phyloP scores from a whole-genome alignment of 2,888 invertebrate species.

The Trypoxylon attenuatum region DNA sequence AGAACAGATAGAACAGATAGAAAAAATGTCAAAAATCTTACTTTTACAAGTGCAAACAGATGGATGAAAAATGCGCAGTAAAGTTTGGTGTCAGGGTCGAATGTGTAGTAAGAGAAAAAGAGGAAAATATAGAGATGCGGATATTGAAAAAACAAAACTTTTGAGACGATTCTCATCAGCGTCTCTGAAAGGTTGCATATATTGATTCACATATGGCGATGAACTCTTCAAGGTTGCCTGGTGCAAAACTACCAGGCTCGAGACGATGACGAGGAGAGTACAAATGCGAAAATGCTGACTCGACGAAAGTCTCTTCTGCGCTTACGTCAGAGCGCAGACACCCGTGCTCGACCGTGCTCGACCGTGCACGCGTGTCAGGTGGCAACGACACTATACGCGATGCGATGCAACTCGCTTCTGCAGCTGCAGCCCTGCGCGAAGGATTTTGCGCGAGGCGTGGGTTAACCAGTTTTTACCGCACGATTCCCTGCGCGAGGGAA shows the following conservation, averaged over 20 bases:
- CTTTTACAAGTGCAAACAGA: no score
- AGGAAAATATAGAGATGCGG: no score
- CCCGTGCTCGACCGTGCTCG: slow-evolving; percentile 2
- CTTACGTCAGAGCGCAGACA: no score
- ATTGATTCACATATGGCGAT: slow-evolving; percentile 37
- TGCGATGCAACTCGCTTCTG: slow-evolving; percentile 10
- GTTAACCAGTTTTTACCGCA: slow-evolving; percentile 56
- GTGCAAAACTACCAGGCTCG: slow-evolving; percentile 12
- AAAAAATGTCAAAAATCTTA: no score
- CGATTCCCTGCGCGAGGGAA: neutral
- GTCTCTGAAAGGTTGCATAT: slow-evolving; percentile 12
- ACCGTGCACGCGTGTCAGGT: slow-evolving; percentile 44
- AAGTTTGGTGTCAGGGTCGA: no score
- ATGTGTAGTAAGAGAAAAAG: no score
- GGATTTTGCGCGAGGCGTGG: slow-evolving; percentile 54
- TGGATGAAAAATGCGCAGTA: no score
- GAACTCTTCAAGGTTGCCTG: slow-evolving; percentile 47
- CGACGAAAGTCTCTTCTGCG: slow-evolving; percentile 45
- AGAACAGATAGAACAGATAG: no score
- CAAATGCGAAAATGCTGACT: slow-evolving; percentile 47
- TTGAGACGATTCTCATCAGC: no score
- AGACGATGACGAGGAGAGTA: slow-evolving; percentile 36
- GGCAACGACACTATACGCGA: slow-evolving; percentile 47
- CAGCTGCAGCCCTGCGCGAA: slow-evolving; percentile 43
- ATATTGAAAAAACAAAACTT: no score